Evolutionary conservation across 2,888 invertebrate species (phyloP), one percentile per base, ranked within the genome.

Genomic region (Plagiodera versicolora): DNA sequence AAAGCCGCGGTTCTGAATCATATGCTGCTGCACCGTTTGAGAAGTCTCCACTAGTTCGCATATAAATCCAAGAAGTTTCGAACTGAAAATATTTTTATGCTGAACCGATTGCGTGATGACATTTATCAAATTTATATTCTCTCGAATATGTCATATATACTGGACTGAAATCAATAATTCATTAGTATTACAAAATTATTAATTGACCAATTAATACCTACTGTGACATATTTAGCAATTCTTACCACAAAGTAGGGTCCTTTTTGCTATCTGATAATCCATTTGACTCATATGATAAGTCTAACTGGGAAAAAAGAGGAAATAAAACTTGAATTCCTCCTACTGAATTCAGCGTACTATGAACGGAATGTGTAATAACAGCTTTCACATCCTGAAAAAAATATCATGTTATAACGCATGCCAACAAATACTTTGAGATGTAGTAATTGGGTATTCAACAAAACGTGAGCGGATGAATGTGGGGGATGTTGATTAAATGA

Each of bases 1-100:
- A 82, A 99, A 98, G 62, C 98, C 99, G 72, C 97, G 90, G 80
- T 96, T 97, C 81, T 98, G 98, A 80, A 98, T 93, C 92, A 99
- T 95, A 81, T 99, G 99, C 79, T 99, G 98, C 79, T 99, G 99
- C 61, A 98, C 97, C 39, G 96, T 96, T 77, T 94, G 91, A 71
- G 98, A 98, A 46, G 94, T 94, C 81, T 97, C 96, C 70, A 99
- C 93, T 77, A 99, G 85, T 77, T 98, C 97, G 81, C 97, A 97
- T 74, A 99, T 94, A 83, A 99, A 95, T 65, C 95, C 94, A 80
- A 99, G 87, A 66, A 99, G 86, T 79, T 96, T 97, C 54, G 95
- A 95, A 85, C 97, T 93, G 83, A 65, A 82, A 81, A 64, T 20
- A n/a, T 9, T 14, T 28, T 32, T 10, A 39, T 39, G n/a, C n/a